A percentile compares a stretch with the other conserved stretches of the same genome.
Evolutionary conservation across 2,888 invertebrate species (phyloP).

Genomic region (Agriopis aurantiaria): DNA sequence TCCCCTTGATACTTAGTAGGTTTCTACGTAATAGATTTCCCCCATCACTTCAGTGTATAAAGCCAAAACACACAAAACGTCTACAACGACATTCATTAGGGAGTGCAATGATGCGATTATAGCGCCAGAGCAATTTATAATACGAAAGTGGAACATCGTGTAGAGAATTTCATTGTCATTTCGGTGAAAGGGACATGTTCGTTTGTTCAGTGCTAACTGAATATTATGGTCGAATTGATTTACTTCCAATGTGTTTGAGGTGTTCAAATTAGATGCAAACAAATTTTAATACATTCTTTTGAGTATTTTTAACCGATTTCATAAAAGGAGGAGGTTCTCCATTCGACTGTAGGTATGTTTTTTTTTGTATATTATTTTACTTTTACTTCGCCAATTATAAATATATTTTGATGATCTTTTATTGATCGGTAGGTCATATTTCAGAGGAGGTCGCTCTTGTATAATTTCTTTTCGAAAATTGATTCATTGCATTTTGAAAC

Average conservation of each 20-base stretch:
- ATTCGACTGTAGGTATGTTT: too few relatives aligned
- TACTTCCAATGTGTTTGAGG: conserved; percentile 10
- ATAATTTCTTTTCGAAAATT: too few relatives aligned
- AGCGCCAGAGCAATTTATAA: conserved; percentile 47
- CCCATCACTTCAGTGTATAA: not conserved
- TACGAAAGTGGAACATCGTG: conserved; percentile 49
- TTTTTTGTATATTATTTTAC: too few relatives aligned
- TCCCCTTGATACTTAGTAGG: too few relatives aligned
- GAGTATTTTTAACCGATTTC: not conserved
- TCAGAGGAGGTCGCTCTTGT: too few relatives aligned
- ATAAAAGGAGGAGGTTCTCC: too few relatives aligned
- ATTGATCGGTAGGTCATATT: too few relatives aligned
- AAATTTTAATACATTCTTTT: conserved; percentile 6
- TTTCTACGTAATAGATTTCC: too few relatives aligned
- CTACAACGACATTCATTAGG: conserved; percentile 49
- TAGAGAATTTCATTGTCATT: conserved; percentile 29
- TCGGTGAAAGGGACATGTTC: conserved; percentile 27
- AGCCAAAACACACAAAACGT: conserved; percentile 47
- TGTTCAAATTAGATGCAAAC: conserved; percentile 2
- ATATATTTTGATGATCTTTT: too few relatives aligned
- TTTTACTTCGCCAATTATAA: too few relatives aligned
- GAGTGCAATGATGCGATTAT: conserved; percentile 51
- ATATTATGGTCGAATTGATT: conserved; percentile 27
- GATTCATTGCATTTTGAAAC: too few relatives aligned
- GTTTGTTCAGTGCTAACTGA: conserved; percentile 13